Evolutionary conservation across 2,113 vertebrate species (phyloP).

Genomic region (Bos javanicus): DNA sequence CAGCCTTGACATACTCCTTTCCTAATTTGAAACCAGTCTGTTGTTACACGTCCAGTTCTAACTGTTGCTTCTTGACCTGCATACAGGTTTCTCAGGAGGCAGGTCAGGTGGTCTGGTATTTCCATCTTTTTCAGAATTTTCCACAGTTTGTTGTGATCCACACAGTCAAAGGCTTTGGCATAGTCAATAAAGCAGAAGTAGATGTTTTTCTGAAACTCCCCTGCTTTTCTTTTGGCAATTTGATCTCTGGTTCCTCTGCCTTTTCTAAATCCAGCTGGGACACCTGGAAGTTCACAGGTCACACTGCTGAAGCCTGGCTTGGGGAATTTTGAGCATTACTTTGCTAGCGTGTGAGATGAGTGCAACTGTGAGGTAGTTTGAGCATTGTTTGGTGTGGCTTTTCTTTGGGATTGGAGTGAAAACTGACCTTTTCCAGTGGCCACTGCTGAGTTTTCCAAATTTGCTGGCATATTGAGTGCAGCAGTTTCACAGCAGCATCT

Average conservation of each 20-base stretch:
- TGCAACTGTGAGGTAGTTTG: neutral
- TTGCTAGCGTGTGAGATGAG: neutral
- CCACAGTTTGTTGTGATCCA: neutral
- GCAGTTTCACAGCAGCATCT: neutral
- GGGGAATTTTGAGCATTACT: neutral
- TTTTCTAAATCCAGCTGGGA: neutral
- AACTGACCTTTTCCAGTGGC: neutral
- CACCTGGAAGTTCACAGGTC: neutral
- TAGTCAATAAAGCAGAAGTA: neutral
- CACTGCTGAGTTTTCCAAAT: neutral
- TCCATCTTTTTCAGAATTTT: neutral
- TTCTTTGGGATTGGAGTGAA: neutral
- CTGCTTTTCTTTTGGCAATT: neutral
- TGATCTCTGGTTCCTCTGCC: neutral
- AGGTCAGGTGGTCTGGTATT: too few relatives aligned
- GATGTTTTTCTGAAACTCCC: neutral
- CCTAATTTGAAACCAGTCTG: neutral
- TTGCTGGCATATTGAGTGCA: neutral
- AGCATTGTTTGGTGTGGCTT: fast-evolving
- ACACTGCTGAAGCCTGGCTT: neutral
- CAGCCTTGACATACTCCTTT: fast-evolving
- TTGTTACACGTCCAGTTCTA: too few relatives aligned
- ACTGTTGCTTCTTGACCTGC: too few relatives aligned
- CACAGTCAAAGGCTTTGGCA: neutral
- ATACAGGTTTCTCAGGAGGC: too few relatives aligned